Base-by-base conservation (phyloP, 2,888 invertebrate genomes). In the Nysson spinosus region DNA sequence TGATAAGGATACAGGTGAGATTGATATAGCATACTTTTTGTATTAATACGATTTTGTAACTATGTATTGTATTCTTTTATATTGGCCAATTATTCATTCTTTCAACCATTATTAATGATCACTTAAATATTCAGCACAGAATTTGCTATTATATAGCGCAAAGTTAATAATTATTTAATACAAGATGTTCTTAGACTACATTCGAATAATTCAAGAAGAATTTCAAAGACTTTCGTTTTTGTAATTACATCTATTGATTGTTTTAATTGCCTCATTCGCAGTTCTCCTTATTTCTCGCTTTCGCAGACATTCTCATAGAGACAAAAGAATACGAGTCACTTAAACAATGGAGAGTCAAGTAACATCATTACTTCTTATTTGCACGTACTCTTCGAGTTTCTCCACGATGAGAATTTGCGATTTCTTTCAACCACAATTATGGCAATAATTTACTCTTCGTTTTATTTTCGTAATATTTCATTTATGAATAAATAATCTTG, bases 1-100 rank as follows among this genome's bases (percentile, higher is more conserved):
- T n/a, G 75, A 72, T 11, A 85, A 83, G 57, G 81, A 80, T 64
- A 66, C 77, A 76, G 85, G 87, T 81, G 80, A 75, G 75, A 75
- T 9, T 30, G n/a, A n/a, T n/a, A n/a, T n/a, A n/a, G n/a, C n/a
- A n/a, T n/a, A n/a, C n/a, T n/a, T n/a, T n/a, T n/a, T n/a, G n/a
- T n/a, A n/a, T n/a, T n/a, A n/a, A n/a, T n/a, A n/a, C n/a, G n/a
- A n/a, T n/a, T n/a, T n/a, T n/a, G n/a, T n/a, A n/a, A n/a, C n/a
- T n/a, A n/a, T n/a, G n/a, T n/a, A n/a, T n/a, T n/a, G n/a, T n/a
- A n/a, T n/a, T n/a, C n/a, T n/a, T n/a, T n/a, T n/a, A n/a, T n/a
- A n/a, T n/a, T n/a, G n/a, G n/a, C n/a, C n/a, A n/a, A n/a, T n/a
- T n/a, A n/a, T n/a, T n/a, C n/a, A n/a, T n/a, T n/a, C n/a, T n/a